A percentile compares a stretch with the other conserved stretches of the same genome.
These are phyloP conservation scores for Tenebrosternarchus preto DNA, from an alignment of 2,113 vertebrate species.

Conservation along the genomic window DNA sequence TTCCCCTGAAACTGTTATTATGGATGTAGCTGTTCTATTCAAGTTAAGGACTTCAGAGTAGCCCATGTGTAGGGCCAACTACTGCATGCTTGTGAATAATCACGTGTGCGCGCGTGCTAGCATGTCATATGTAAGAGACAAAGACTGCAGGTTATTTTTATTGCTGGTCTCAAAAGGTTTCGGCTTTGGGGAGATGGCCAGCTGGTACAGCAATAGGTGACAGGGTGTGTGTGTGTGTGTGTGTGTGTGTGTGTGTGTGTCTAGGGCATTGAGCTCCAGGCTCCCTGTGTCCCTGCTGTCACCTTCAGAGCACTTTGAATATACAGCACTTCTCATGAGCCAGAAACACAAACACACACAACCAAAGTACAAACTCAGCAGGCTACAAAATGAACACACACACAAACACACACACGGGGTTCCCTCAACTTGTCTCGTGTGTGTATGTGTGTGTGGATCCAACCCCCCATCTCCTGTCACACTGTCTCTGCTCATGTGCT, in stretches of 20 bases:
- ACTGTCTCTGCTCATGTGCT: too few relatives aligned
- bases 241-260: background rate
- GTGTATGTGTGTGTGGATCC: background rate
- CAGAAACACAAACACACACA: conserved; percentile 30
- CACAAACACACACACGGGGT: conserved; percentile 14
- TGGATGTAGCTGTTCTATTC: background rate
- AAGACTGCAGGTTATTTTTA: conserved; percentile 42
- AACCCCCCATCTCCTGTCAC: background rate
- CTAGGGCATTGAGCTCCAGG: conserved; percentile 12
- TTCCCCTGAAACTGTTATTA: conserved; percentile 18
- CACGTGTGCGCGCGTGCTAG: background rate
- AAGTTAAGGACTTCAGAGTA: background rate
- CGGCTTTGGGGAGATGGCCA: background rate
- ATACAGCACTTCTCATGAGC: conserved; percentile 24
- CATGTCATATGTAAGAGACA: background rate
- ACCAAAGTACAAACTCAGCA: too few relatives aligned
- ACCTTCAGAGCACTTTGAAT: conserved; percentile 47
- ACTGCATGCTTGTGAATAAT: background rate
- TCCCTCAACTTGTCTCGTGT: too few relatives aligned
- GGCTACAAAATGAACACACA: too few relatives aligned
- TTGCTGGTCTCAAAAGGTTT: background rate
- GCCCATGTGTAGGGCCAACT: background rate
- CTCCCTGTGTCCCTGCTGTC: conserved; percentile 29
- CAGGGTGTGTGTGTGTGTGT: background rate
- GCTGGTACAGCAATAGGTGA: background rate